Base-by-base conservation (phyloP, 1,140 invertebrate genomes). In the Drosophila lacteicornis region DNA sequence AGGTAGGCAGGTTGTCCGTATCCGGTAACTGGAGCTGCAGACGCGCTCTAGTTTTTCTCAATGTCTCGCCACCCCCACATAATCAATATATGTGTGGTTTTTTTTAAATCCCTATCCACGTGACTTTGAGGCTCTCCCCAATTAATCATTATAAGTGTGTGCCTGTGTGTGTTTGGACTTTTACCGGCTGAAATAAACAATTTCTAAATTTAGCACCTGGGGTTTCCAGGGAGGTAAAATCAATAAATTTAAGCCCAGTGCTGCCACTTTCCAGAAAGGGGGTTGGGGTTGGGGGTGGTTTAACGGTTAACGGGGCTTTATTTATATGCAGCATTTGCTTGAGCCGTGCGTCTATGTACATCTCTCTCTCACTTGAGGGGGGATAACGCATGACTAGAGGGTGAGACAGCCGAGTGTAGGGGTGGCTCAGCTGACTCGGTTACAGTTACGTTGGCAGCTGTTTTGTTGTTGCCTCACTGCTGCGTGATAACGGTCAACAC, bases 241-340 rank as follows among this genome's bases (percentile, higher is more conserved):
- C 84, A 79, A 88, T 88, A 90, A 69, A 69, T 73, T 70, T 82
- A 85, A 85, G 84, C 78, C 75, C 74, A 79, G 84, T 83, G 82
- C 43, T 87, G 84, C 80, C 84, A 82, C 62, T 79, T 82, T 49
- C 77, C 61, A 55, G 58, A 62, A 66, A 51, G 47, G 47, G 55
- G 47, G 40, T 33, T 45, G 51, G 61, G 62, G 65, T 38, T 81
- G 40, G 45, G 78, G 60, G 63, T 79, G 70, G 38, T 70, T 56
- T 38, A 70, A 56, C 49, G 38, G 43, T 59, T 59, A 71, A 47
- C 61, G 71, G 83, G 60, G 69, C 71, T 42, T 59, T 69, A 66
- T 70, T 82, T 81, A 61, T 81, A 33, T 46, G 22, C 57, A 68
- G 45, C 59, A 75, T 63, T 51, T 30, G 40, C 43, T 13, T 60